Conservation (phyloP, 2,888 invertebrate species). For the Deroplatys truncata region DNA sequence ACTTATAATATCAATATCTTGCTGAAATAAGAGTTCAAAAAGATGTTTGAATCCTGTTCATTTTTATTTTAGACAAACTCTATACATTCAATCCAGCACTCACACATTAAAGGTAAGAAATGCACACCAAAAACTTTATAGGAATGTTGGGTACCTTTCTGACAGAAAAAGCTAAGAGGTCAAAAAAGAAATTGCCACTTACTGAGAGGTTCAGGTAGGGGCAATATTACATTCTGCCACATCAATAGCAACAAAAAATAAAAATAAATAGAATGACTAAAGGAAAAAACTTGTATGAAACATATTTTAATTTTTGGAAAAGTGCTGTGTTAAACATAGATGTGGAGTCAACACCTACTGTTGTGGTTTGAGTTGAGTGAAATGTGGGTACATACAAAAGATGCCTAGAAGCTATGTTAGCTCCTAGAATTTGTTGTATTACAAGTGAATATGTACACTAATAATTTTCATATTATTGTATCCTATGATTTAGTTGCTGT, state of each 20-base stretch:
- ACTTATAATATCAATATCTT: background rate
- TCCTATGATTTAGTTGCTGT: background rate
- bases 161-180: background rate
- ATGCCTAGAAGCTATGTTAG: slow-evolving; percentile 3
- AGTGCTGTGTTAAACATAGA: slow-evolving; percentile 13
- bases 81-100: background rate
- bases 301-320: background rate
- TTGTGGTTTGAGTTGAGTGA: slow-evolving; percentile 2
- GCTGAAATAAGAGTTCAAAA: background rate
- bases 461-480: background rate
- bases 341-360: slow-evolving; percentile 9
- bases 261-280: slow-evolving; percentile 1
- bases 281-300: background rate
- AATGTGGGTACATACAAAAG: background rate
- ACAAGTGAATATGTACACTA: background rate
- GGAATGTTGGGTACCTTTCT: background rate
- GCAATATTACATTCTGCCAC: slow-evolving; percentile 21
- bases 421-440: background rate
- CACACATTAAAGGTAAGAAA: slow-evolving; percentile 7
- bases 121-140: background rate
- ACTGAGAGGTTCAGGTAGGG: background rate
- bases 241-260: slow-evolving; percentile 18
- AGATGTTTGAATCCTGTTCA: background rate
- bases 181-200: background rate
- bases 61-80: background rate